These are phyloP conservation scores for Scaptomyza montana DNA, from an alignment of 1,140 invertebrate genomes.

Conservation along the genomic window DNA sequence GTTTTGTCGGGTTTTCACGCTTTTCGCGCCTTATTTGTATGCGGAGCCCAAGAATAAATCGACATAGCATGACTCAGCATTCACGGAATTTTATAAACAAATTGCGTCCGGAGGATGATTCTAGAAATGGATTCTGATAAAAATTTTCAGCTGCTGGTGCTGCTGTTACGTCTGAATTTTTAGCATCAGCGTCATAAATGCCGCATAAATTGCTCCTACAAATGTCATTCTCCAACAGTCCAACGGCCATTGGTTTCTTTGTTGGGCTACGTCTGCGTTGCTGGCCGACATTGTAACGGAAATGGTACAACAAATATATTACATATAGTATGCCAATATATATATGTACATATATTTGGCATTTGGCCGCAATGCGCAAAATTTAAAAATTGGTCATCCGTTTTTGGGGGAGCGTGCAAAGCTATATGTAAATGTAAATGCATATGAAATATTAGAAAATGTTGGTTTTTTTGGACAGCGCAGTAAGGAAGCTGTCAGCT, in stretches of 20 bases:
- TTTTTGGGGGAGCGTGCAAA: conserved; percentile 33
- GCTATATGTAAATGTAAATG: conserved; percentile 28
- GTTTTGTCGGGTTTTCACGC: conserved; percentile 17
- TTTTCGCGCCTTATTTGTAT: conserved; percentile 79
- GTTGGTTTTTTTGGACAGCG: not conserved
- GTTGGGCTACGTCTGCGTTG: conserved; percentile 29
- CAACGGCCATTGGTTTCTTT: conserved; percentile 51
- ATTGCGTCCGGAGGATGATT: conserved; percentile 38
- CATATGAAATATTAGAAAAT: conserved; percentile 8
- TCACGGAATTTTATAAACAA: conserved; percentile 76
- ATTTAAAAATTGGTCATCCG: conserved; percentile 32
- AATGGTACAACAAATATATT: conserved; percentile 43
- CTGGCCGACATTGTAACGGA: conserved; percentile 50
- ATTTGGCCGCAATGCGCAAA: conserved; percentile 50
- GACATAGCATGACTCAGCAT: conserved; percentile 58
- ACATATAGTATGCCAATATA: conserved; percentile 6
- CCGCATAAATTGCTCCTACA: conserved; percentile 64
- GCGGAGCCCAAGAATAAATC: conserved; percentile 32
- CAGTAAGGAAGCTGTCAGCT: not conserved
- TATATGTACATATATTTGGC: conserved; percentile 2
- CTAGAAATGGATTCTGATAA: conserved; percentile 13
- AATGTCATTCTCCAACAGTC: conserved; percentile 55
- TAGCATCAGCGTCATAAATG: conserved; percentile 55
- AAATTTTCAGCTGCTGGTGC: conserved; percentile 10
- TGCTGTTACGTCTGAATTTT: conserved; percentile 25